Conservation (phyloP, 2,113 vertebrate species). For the Clarias gariepinus region DNA sequence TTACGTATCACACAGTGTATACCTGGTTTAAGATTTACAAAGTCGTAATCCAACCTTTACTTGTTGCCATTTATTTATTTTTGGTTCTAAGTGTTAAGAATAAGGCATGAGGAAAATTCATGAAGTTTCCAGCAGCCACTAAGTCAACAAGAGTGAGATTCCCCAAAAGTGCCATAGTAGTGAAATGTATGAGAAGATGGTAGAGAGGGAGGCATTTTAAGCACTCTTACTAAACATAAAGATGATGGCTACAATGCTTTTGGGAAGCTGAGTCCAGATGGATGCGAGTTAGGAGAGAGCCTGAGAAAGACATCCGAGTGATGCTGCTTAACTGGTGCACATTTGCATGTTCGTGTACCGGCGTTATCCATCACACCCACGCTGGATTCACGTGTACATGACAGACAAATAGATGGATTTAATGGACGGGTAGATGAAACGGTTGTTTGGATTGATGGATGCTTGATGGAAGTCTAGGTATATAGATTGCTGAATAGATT, state of each 20-base stretch:
- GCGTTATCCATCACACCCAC: background rate
- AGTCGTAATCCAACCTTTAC: background rate
- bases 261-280: background rate
- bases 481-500: constrained; percentile 25
- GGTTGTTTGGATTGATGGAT: constrained; percentile 15
- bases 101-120: background rate
- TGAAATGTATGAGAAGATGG: constrained; percentile 16
- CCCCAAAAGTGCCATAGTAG: constrained; percentile 28
- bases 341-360: background rate
- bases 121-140: constrained; percentile 9
- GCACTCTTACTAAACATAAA: constrained; percentile 33
- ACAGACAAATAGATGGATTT: background rate
- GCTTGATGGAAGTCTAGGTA: background rate
- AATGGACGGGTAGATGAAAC: background rate
- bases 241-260: constrained; percentile 10
- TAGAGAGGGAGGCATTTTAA: constrained; percentile 20
- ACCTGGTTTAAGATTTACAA: background rate
- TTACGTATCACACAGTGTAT: background rate
- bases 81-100: background rate
- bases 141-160: constrained; percentile 12
- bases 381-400: background rate
- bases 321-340: background rate
- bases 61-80: constrained; percentile 4
- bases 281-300: background rate
- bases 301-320: background rate